A percentile compares a stretch with the other conserved stretches of the same genome.
Conservation (phyloP, 1,140 invertebrate species). For the Neodiprion virginianus region DNA sequence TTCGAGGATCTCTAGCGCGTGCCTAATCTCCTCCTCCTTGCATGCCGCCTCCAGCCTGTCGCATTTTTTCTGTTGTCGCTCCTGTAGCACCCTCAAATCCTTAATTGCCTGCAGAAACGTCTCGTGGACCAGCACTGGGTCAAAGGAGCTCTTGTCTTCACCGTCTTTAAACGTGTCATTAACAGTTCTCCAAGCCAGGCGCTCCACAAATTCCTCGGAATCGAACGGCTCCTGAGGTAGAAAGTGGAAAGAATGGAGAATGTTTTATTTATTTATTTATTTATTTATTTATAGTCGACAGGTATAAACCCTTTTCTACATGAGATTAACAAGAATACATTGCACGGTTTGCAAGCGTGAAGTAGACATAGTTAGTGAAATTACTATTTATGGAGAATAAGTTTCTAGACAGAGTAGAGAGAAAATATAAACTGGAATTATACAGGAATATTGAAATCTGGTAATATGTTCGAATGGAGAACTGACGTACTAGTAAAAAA, state of each 20-base stretch:
- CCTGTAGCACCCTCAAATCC: constrained; percentile 80
- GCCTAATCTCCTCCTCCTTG: constrained; percentile 86
- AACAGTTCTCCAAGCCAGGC: constrained; percentile 92
- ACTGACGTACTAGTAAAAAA: too few relatives aligned
- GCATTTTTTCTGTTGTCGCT: constrained; percentile 87
- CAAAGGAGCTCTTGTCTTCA: constrained; percentile 70
- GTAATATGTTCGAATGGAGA: too few relatives aligned
- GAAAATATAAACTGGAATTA: too few relatives aligned
- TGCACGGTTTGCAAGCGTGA: background rate
- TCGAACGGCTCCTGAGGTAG: constrained; percentile 88
- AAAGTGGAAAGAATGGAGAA: constrained; percentile 31
- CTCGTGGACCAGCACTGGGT: constrained; percentile 83
- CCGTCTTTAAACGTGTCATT: constrained; percentile 74
- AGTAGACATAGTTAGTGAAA: background rate
- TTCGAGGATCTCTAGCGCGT: constrained; percentile 81
- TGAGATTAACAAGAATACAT: constrained; percentile 13
- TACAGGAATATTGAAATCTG: too few relatives aligned
- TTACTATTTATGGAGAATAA: too few relatives aligned
- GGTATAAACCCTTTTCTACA: background rate
- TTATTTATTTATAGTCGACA: background rate
- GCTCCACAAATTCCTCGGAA: constrained; percentile 96
- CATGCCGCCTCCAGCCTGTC: constrained; percentile 83
- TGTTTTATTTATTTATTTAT: background rate
- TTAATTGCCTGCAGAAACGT: constrained; percentile 92
- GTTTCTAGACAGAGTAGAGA: too few relatives aligned